These are phyloP conservation scores for Ennomos quercinarius DNA, from an alignment of 2,888 invertebrate genomes.

Conservation along the genomic window DNA sequence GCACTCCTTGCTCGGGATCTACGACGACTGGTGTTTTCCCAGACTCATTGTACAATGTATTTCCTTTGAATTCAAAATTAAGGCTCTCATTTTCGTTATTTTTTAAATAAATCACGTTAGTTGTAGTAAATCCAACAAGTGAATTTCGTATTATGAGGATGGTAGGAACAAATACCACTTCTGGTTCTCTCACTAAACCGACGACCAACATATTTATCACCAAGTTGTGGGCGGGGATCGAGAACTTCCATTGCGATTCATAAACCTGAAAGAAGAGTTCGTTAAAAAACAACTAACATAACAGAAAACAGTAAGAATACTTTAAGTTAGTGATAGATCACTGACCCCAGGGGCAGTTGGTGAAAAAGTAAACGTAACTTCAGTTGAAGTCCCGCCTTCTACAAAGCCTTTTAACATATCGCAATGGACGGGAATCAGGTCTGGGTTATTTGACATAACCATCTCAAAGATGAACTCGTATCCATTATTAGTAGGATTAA, in stretches of 20 bases:
- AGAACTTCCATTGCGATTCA: constrained; percentile 88
- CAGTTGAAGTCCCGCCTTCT: constrained; percentile 84
- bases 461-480: constrained; percentile 86
- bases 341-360: constrained; percentile 86
- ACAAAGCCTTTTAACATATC: constrained; percentile 85
- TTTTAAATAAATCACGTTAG: constrained; percentile 71
- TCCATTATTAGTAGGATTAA: constrained; percentile 87
- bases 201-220: constrained; percentile 86
- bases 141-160: constrained; percentile 87
- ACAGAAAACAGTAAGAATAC: not conserved
- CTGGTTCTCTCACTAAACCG: constrained; percentile 87
- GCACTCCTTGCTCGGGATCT: constrained; percentile 77
- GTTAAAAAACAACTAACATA: not conserved
- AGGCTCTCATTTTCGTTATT: constrained; percentile 84
- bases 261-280: constrained; percentile 62
- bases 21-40: constrained; percentile 80
- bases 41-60: constrained; percentile 83
- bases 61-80: constrained; percentile 81
- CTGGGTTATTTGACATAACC: constrained; percentile 71
- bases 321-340: not conserved
- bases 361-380: constrained; percentile 87
- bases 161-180: constrained; percentile 85
- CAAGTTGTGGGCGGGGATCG: constrained; percentile 84
- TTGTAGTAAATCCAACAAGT: constrained; percentile 83
- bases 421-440: constrained; percentile 86